phyloP scores from a whole-genome alignment of 2,888 invertebrate species.

The Hydrotaea diabolus region DNA sequence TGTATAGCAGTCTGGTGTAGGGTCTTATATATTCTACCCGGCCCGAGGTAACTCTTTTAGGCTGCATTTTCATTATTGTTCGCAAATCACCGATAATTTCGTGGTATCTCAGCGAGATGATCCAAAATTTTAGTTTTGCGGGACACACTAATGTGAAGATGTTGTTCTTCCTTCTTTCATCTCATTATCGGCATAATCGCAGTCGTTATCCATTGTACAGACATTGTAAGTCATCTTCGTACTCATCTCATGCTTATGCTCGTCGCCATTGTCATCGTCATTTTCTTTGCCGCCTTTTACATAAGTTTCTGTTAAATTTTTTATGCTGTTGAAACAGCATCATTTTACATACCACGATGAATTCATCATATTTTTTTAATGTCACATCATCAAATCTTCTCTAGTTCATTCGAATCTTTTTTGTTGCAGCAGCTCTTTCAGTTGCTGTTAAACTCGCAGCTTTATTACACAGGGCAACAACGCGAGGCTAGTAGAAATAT shows the following conservation, averaged over 20 bases:
- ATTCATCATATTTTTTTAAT: constrained; percentile 78
- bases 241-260: neutral
- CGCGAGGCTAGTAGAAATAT: too few relatives aligned
- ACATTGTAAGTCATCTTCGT: constrained; percentile 37
- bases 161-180: constrained; percentile 16
- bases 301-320: constrained; percentile 31
- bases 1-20: too few relatives aligned
- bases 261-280: neutral
- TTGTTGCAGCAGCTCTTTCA: constrained; percentile 15
- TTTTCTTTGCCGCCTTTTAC: constrained; percentile 25
- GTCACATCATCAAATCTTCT: constrained; percentile 78
- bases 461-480: too few relatives aligned
- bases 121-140: too few relatives aligned
- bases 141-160: too few relatives aligned
- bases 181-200: constrained; percentile 52
- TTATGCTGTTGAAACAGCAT: constrained; percentile 70
- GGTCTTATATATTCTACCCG: too few relatives aligned
- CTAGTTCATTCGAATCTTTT: constrained; percentile 60
- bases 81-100: too few relatives aligned
- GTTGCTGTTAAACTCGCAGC: too few relatives aligned
- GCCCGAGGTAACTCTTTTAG: too few relatives aligned
- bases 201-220: constrained; percentile 43
- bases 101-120: too few relatives aligned
- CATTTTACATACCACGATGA: constrained; percentile 78
- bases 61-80: too few relatives aligned